Evolutionary conservation across 2,888 invertebrate genomes (phyloP), one percentile per base, ranked within the genome.

Genomic region (Acleris cristana): DNA sequence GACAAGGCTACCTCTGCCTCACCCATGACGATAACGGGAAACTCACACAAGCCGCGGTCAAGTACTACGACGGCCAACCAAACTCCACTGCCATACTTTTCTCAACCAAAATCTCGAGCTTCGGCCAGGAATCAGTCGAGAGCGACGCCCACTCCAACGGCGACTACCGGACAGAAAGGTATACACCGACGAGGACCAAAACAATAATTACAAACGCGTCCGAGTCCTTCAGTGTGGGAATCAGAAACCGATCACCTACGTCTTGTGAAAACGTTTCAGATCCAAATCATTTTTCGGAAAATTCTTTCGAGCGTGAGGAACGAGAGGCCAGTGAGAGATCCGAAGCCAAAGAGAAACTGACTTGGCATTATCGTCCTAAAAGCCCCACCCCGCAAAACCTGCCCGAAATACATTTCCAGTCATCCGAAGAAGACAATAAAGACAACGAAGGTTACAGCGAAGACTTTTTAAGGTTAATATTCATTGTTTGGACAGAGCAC

Each of bases 381-480:
- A 89, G 86, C 74, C 86, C 90, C 72, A 80, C 82, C 77, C 83
- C 87, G 70, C 77, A 80, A 79, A 71, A 81, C 72, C 77, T 86
- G 70, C 90, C 92, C 59, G 90, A 91, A 77, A 91, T 93, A 77
- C 88, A 93, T 77, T 93, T 93, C 79, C 93, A 94, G 80, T 93
- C 94, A 71, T 93, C 89, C 78, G 94, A 94, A 67, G 87, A 87
- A 72, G 87, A 89, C 67, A 84, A 85, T 76, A 84, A 82, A 76
- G 87, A 81, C 76, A 82, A 79, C 40, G 67, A 76, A 34, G 70
- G 79, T 65, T 86, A 88, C 86, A 90, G 80, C 81, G 93, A 93
- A 79, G 92, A 93, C 68, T 92, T 87, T 78, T 82, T 93, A 87
- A 93, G 93, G 93, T 93, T 93, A 93, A 83, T 92, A 89, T 87